Base-by-base conservation (phyloP, 1,140 invertebrate species). In the Neodiprion pinetum region DNA sequence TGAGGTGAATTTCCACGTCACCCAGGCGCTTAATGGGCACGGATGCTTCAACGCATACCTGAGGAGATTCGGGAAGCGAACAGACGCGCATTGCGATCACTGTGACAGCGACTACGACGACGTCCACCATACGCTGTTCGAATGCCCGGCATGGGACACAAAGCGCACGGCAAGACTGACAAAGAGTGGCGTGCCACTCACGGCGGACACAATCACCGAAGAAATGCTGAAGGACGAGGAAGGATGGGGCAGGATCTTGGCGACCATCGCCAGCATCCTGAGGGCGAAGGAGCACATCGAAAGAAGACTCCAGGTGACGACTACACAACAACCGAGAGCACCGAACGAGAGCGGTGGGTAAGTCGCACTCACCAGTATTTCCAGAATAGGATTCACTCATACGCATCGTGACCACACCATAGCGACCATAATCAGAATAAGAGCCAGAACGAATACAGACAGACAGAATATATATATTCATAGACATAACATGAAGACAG, bases 21-120 rank as follows among this genome's bases (percentile, higher is more conserved):
- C 80, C 1, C 80, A 82, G 50, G 9, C 81, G 2, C 69, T 84
- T 8, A 74, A 77, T 3, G 81, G 81, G 0, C 85, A 80, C 86
- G 78, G 81, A 83, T 88, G 72, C 84, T 84, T 74, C 79, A 80
- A 21, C 77, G 75, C 49, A 67, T 83, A 67, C 77, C 73, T 77
- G 11, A 7, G 61, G 83, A 80, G 67, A 76, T 80, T 82, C 7
- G 61, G 68, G 10, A 82, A 76, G 5, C 1, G 17, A 17, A 65
- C 61, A 65, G 3, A 12, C 61, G 1, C 61, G 1, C 1, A 17
- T 12, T 17, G 61, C 61, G 65, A 70, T 48, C 5, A 11, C 10
- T 76, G 77, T 83, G 86, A 48, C 66, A 75, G 71, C 5, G 72
- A 72, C 9, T 17, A 49, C 23, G 83, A 84, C 69, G 73, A 61